These are phyloP conservation scores for Daphoenositta chrysoptera DNA, from an alignment of 2,113 vertebrate genomes.

Conservation along the genomic window DNA sequence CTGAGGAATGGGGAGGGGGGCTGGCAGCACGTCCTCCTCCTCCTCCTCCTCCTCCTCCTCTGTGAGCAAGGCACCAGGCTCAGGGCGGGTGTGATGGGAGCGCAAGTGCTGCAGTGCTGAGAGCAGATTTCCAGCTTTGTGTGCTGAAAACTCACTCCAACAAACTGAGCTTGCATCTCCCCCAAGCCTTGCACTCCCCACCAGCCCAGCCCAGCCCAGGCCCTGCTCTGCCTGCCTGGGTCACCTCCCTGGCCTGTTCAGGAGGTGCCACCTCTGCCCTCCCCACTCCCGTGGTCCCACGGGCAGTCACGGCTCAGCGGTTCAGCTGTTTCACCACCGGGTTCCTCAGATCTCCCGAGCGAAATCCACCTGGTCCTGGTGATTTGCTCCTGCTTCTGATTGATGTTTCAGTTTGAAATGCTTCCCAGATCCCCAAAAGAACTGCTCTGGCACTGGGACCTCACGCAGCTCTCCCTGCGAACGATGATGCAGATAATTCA, in stretches of 20 bases:
- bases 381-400: background rate
- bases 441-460: background rate
- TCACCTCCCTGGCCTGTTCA: background rate
- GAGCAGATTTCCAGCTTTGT: background rate
- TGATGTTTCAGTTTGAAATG: constrained; percentile 3
- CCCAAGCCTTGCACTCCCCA: background rate
- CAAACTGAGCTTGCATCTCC: background rate
- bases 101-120: background rate
- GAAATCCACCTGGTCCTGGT: background rate
- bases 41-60: background rate
- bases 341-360: background rate
- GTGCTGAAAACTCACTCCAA: background rate
- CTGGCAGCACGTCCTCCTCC: background rate
- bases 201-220: background rate
- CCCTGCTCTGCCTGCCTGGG: background rate
- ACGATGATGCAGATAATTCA: constrained; percentile 19
- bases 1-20: background rate
- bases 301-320: fast-evolving
- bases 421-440: constrained; percentile 1
- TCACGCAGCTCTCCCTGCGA: background rate
- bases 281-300: background rate
- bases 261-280: background rate
- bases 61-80: background rate
- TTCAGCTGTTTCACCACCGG: fast-evolving
- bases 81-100: background rate